Evolutionary conservation across 2,113 vertebrate species (phyloP).

Genomic region (Brevimyrus niger): DNA sequence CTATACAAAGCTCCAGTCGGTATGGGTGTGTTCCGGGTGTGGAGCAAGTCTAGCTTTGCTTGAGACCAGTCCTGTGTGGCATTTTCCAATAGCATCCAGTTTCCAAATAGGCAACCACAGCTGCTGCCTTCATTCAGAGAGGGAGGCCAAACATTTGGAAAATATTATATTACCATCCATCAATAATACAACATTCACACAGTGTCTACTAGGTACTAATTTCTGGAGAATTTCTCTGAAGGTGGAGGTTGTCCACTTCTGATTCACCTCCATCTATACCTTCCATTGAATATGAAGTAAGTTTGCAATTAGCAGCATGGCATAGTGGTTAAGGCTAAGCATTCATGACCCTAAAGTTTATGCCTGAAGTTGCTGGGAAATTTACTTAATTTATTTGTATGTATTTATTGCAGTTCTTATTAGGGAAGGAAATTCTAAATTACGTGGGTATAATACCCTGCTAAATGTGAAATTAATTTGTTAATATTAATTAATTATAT

Average conservation of each 20-base stretch:
- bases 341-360: background rate
- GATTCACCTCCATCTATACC: constrained; percentile 62
- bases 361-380: constrained; percentile 21
- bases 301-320: background rate
- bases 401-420: background rate
- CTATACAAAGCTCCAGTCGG: background rate
- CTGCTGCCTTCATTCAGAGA: background rate
- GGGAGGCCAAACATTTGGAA: background rate
- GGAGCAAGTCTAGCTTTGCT: background rate
- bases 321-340: background rate
- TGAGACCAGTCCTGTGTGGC: background rate
- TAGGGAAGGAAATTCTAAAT: background rate
- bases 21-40: background rate
- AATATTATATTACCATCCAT: background rate
- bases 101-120: background rate
- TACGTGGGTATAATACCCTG: background rate
- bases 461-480: background rate
- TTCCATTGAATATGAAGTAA: constrained; percentile 43
- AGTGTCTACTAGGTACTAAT: background rate
- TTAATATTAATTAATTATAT: background rate
- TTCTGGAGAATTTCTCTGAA: background rate
- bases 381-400: background rate
- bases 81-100: background rate
- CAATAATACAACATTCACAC: background rate
- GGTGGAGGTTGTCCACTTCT: background rate